Percentiles rank a stretch among this genome's conserved stretches.
These are phyloP conservation scores for Ictalurus furcatus DNA, from an alignment of 2,113 vertebrate species.

Conservation along the genomic window DNA sequence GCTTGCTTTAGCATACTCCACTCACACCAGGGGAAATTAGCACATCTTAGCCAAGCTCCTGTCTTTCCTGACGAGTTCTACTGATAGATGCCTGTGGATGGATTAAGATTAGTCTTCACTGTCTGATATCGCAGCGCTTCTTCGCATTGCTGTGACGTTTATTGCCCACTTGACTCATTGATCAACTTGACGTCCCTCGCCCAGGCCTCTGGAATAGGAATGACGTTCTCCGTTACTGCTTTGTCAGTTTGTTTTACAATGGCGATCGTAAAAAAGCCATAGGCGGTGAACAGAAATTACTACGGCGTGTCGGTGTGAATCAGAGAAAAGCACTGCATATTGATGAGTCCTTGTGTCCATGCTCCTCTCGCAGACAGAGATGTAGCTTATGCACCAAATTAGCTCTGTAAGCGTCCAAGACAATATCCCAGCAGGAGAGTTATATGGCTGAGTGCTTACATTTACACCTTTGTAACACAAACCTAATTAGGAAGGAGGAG, in stretches of 20 bases:
- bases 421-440: slow-evolving; percentile 29
- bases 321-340: neutral
- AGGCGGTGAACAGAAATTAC: slow-evolving; percentile 46
- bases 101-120: slow-evolving; percentile 32
- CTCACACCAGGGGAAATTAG: slow-evolving; percentile 4
- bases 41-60: slow-evolving; percentile 33
- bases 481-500: neutral
- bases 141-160: slow-evolving; percentile 40
- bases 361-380: neutral
- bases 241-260: slow-evolving; percentile 49
- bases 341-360: slow-evolving; percentile 9
- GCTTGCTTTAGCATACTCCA: neutral
- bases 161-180: slow-evolving; percentile 26
- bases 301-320: slow-evolving; percentile 16
- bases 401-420: slow-evolving; percentile 25
- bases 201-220: slow-evolving; percentile 6
- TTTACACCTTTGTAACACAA: slow-evolving; percentile 10
- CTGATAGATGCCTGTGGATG: slow-evolving; percentile 25
- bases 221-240: slow-evolving; percentile 27
- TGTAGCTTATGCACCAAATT: slow-evolving; percentile 35
- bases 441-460: slow-evolving; percentile 32
- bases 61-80: slow-evolving; percentile 16
- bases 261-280: slow-evolving; percentile 26
- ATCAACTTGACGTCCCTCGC: slow-evolving; percentile 32
- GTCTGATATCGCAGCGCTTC: slow-evolving; percentile 11